phyloP scores from a whole-genome alignment of 2,797 vertebrate genomes.

The Botia kubotai region DNA sequence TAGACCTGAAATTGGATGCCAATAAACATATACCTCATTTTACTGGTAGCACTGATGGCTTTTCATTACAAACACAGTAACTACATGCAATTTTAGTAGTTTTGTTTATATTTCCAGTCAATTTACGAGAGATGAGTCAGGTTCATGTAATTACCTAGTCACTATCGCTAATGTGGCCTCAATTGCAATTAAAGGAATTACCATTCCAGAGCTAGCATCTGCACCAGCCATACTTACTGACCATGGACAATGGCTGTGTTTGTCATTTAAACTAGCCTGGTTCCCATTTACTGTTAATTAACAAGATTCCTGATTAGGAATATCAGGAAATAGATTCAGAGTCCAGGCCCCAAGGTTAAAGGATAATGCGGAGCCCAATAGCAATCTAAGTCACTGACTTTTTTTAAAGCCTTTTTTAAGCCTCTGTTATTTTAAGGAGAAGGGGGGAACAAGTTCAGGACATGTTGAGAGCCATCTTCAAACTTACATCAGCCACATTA shows the following conservation, averaged over 20 bases:
- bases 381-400: too few relatives aligned
- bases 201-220: slow-evolving; percentile 35
- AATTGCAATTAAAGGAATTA: slow-evolving; percentile 52
- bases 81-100: background rate
- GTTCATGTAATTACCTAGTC: slow-evolving; percentile 8
- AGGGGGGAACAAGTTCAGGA: too few relatives aligned
- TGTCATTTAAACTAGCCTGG: slow-evolving; percentile 41
- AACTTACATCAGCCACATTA: too few relatives aligned
- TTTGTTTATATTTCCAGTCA: slow-evolving; percentile 49
- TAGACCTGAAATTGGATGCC: background rate
- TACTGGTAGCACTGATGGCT: background rate
- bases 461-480: too few relatives aligned
- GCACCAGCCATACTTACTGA: slow-evolving; percentile 29
- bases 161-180: slow-evolving; percentile 27
- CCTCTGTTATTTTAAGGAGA: too few relatives aligned
- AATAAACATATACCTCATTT: slow-evolving; percentile 15
- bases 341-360: slow-evolving; percentile 34
- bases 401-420: too few relatives aligned
- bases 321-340: slow-evolving; percentile 18
- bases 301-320: slow-evolving; percentile 7
- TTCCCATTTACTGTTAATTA: slow-evolving; percentile 43
- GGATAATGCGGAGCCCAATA: slow-evolving; percentile 22
- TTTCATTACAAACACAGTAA: slow-evolving; percentile 20
- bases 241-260: slow-evolving; percentile 47
- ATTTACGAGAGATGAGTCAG: slow-evolving; percentile 20